A percentile compares a stretch with the other conserved stretches of the same genome.
phyloP scores from a whole-genome alignment of 1,140 invertebrate species.

The Rhizoglyphus robini region DNA sequence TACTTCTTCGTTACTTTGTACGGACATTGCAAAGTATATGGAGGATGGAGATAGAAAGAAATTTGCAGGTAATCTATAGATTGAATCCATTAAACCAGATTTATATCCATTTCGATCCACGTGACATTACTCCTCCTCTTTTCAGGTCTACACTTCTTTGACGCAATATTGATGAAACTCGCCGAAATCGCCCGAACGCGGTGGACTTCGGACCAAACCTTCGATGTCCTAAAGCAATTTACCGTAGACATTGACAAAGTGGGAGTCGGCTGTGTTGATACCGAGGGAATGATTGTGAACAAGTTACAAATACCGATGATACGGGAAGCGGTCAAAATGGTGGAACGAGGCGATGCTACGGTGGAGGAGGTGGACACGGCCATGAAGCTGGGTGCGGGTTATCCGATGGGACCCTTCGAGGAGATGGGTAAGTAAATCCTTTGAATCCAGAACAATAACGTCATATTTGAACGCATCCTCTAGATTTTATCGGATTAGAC shows the following conservation, averaged over 20 bases:
- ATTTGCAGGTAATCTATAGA: slow-evolving; percentile 9
- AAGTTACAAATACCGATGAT: slow-evolving; percentile 61
- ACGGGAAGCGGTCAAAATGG: slow-evolving; percentile 55
- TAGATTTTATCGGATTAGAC: slow-evolving; percentile 63
- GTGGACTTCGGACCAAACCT: slow-evolving; percentile 60
- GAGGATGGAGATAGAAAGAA: neutral
- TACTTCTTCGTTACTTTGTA: slow-evolving; percentile 70
- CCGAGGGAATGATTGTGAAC: slow-evolving; percentile 74
- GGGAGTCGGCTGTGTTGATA: slow-evolving; percentile 64
- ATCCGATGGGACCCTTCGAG: slow-evolving; percentile 73
- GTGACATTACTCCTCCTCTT: no score
- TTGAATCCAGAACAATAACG: neutral
- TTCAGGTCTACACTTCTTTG: slow-evolving; percentile 63
- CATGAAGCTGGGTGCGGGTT: slow-evolving; percentile 65
- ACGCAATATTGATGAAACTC: slow-evolving; percentile 80
- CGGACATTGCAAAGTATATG: slow-evolving; percentile 50
- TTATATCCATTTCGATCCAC: neutral
- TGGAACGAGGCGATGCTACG: slow-evolving; percentile 55
- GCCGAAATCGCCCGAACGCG: slow-evolving; percentile 45
- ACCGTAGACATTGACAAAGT: slow-evolving; percentile 62
- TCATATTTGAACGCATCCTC: neutral
- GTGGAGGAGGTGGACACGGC: slow-evolving; percentile 63
- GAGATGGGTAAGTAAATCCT: slow-evolving; percentile 33
- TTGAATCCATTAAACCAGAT: neutral
- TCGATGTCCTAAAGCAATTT: slow-evolving; percentile 54